phyloP scores from a whole-genome alignment of 2,797 vertebrate genomes.

The Sebastes hopkinsi region DNA sequence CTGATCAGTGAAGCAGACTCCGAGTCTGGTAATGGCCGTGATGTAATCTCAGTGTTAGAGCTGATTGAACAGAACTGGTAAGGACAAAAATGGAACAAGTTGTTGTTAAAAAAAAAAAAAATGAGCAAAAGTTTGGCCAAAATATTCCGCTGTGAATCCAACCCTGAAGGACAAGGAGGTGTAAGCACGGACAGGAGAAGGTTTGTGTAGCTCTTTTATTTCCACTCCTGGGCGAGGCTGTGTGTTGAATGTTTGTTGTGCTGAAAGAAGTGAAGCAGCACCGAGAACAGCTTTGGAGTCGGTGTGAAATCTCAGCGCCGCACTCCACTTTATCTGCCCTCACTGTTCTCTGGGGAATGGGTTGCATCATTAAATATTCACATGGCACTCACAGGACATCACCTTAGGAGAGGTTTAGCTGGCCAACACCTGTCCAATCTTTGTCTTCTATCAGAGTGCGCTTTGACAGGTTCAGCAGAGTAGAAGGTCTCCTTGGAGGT shows the following conservation, averaged over 20 bases:
- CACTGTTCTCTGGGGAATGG: conserved; percentile 40
- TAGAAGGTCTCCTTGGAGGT: conserved; percentile 36
- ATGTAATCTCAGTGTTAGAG: not conserved
- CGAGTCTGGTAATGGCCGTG: not conserved
- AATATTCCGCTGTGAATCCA: conserved; percentile 10
- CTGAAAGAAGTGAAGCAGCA: conserved; percentile 37
- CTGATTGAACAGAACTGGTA: not conserved
- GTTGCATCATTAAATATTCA: conserved; percentile 68
- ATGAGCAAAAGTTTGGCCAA: not conserved
- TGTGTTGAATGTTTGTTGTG: conserved; percentile 39
- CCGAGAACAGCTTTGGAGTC: conserved; percentile 47
- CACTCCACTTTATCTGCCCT: conserved; percentile 55
- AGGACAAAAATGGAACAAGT: conserved; percentile 1
- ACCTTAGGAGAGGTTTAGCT: conserved; percentile 56
- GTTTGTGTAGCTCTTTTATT: conserved; percentile 18
- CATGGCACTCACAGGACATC: conserved; percentile 55
- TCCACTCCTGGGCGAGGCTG: conserved; percentile 18
- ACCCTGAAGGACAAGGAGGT: conserved; percentile 20
- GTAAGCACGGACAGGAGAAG: not conserved
- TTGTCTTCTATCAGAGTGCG: conserved; percentile 55
- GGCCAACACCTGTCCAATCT: conserved; percentile 62
- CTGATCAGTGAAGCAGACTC: not conserved
- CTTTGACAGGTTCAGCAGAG: conserved; percentile 46
- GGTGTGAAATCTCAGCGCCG: conserved; percentile 51
- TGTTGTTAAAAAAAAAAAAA: not conserved